phyloP scores from a whole-genome alignment of 2,888 invertebrate species.

The Dicranocentrus wangi region DNA sequence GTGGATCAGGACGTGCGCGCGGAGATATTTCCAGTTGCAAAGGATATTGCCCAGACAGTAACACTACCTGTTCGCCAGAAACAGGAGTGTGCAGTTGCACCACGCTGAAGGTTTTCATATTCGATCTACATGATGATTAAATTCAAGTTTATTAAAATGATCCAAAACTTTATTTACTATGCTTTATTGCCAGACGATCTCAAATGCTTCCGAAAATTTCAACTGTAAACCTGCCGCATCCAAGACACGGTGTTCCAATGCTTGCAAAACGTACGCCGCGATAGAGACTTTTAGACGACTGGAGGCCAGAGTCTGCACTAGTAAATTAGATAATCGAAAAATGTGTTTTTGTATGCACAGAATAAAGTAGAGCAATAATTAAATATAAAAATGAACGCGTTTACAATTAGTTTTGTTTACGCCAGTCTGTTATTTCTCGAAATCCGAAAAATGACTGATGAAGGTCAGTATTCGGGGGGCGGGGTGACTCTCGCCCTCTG shows the following conservation, averaged over 20 bases:
- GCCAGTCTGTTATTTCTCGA: no score
- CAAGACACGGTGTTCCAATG: conserved; percentile 65
- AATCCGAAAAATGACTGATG: no score
- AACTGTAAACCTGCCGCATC: conserved; percentile 58
- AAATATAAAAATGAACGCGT: no score
- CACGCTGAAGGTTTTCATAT: conserved; percentile 53
- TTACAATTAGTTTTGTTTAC: no score
- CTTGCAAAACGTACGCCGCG: conserved; percentile 67
- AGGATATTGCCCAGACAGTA: conserved; percentile 58
- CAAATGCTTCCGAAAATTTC: conserved; percentile 49
- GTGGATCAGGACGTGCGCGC: conserved; percentile 52
- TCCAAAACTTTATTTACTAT: no score
- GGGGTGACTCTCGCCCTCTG: no score
- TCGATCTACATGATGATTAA: no score
- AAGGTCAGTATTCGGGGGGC: no score
- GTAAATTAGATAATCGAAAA: conserved; percentile 51
- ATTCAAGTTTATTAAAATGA: no score
- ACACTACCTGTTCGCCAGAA: conserved; percentile 59
- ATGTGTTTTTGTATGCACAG: conserved; percentile 67
- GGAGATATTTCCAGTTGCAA: conserved; percentile 57
- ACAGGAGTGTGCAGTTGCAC: conserved; percentile 65
- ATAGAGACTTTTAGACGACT: conserved; percentile 59
- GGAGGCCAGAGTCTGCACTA: conserved; percentile 57
- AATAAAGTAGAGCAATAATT: no score
- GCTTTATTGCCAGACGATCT: conserved; percentile 39